These are phyloP conservation scores for Trissolcus japonicus DNA, from an alignment of 2,888 invertebrate genomes.

Conservation along the genomic window DNA sequence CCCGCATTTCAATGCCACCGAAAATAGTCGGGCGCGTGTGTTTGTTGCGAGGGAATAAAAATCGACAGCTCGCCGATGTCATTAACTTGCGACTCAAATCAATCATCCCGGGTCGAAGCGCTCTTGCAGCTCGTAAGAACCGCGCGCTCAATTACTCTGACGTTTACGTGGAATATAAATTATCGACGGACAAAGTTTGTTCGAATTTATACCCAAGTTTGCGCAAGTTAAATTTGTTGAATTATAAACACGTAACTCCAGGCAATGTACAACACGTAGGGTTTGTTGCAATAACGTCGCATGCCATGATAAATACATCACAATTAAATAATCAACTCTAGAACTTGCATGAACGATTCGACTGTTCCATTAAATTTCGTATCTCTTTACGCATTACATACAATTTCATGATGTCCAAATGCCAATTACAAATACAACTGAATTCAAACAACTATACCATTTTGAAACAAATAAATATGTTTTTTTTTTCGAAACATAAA, in stretches of 20 bases:
- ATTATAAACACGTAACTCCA: conserved; percentile 33
- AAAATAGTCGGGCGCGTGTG: conserved; percentile 1
- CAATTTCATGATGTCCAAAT: no score
- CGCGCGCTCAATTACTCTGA: conserved; percentile 33
- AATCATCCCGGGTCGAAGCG: conserved; percentile 25
- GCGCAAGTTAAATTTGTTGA: conserved; percentile 33
- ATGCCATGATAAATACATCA: conserved; percentile 21
- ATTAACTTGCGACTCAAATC: conserved; percentile 20
- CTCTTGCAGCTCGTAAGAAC: conserved; percentile 19
- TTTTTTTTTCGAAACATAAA: no score
- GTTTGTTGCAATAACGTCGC: conserved; percentile 7
- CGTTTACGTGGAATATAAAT: conserved; percentile 41
- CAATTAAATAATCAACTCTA: conserved; percentile 6
- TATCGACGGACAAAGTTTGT: conserved; percentile 40
- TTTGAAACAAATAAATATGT: no score
- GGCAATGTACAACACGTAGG: conserved; percentile 1
- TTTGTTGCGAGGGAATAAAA: conserved; percentile 1
- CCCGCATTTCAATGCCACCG: conserved; percentile 51
- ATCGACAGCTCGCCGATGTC: conserved; percentile 3
- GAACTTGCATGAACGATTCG: background rate
- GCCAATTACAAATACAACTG: no score
- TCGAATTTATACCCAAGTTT: conserved; percentile 30
- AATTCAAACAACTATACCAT: no score
- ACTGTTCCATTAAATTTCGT: no score
- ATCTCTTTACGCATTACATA: no score